Base-by-base conservation (phyloP, 2,888 invertebrate genomes). In the Orchesella flavescens region DNA sequence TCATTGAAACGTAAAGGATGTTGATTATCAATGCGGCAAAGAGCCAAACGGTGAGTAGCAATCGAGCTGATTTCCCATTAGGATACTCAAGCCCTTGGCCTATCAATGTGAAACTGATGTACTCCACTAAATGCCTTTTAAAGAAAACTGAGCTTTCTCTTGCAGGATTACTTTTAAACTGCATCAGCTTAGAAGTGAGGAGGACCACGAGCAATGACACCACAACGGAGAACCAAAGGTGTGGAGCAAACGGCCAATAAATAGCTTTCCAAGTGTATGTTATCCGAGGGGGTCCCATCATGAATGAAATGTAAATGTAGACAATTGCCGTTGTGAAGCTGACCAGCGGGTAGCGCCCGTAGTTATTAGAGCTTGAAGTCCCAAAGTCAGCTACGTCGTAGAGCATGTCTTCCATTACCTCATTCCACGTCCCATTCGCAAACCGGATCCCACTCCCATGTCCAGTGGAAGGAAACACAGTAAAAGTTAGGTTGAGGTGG, bases 1-100 rank as follows among this genome's bases (percentile, higher is more conserved):
- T 55, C 57, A 74, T 79, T 7, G 79, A 78, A 0, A 72, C 63
- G 43, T 84, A 84, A 12, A 79, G 61, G 12, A 75, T 80, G 15
- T 63, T 75, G 3, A 84, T 17, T 1, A 80, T 59, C 84, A n/a
- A n/a, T n/a, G n/a, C n/a, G n/a, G n/a, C n/a, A n/a, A n/a, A n/a
- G n/a, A n/a, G n/a, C n/a, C n/a, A 84, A 9, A 55, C 13, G 13
- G 53, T 17, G 13, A 78, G 15, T 0, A 83, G 63, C 1, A 66
- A 2, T 23, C 73, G 9, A 10, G 74, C 55, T 1, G 74, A 74
- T 0, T 34, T 23, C 1, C 34, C 17, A 13, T 7, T 19, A 0
- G 74, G 83, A 63, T 74, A 78, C 1, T 15, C 15, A 9, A 83
- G 17, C 0, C 55, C 44, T 49, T 65, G 65, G 15, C 71, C 83